Evolutionary conservation across 1,140 invertebrate genomes (phyloP), one percentile per base, ranked within the genome.

Genomic region (Phortica variegata): DNA sequence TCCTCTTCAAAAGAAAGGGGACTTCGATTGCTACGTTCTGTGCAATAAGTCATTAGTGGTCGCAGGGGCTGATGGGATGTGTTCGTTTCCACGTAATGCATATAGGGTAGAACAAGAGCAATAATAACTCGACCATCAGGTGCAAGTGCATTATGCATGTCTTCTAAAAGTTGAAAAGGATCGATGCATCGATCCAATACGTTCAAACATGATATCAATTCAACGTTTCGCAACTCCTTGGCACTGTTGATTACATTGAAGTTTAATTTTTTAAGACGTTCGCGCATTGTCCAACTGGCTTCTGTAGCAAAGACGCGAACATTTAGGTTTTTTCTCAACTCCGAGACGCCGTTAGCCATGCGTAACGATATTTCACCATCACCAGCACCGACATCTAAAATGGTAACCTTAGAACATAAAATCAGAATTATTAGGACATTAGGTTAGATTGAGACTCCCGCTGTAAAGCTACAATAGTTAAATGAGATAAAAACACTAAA

Each of bases 331-430:
- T 52, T 56, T 18, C 49, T 56, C 2, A 74, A 37, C n/a, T 66
- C 50, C 0, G 52, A 9, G 1, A 74, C 54, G 5, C 54, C 56
- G 13, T 70, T 71, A 0, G 83, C 81, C 61, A 95, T 81, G 26
- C 85, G 80, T 10, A 84, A 73, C 1, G 93, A 95, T 0, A 92
- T 89, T 52, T 84, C 82, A 1, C 93, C 93, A 78, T 96, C 93
- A 1, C 93, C 93, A 21, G 93, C 92, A 15, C 93, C 93, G 38
- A 95, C 79, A 78, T 95, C 92, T 33, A 95, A 72, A 19, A 95
- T 41, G 8, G 61, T 57, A 16, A 73, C 49, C 51, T 68, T 31
- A 31, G 16, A 3, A 47, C 34, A 26, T 40, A 43, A n/a, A n/a
- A n/a, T 2, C 23, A 36, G 17, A 46, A 29, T 40, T 18, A 29